phyloP scores from a whole-genome alignment of 2,113 vertebrate species.

The Podarcis raffonei region DNA sequence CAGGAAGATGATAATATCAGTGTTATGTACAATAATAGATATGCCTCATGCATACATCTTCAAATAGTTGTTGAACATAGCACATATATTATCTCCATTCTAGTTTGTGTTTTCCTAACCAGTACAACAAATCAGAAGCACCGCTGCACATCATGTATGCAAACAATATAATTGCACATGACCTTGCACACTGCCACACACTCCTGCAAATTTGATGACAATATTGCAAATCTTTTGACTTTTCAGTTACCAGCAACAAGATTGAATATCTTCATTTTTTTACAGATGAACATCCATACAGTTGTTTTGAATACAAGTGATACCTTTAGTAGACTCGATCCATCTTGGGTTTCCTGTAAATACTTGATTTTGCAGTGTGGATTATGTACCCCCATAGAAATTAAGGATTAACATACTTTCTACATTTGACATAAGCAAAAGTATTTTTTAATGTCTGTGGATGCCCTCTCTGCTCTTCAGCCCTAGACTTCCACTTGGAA shows the following conservation, averaged over 20 bases:
- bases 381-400: background rate
- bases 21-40: background rate
- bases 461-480: background rate
- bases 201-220: background rate
- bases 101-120: background rate
- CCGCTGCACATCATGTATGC: background rate
- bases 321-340: background rate
- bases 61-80: background rate
- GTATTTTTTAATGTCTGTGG: background rate
- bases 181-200: background rate
- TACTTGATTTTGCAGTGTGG: background rate
- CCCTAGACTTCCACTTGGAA: background rate
- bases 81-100: background rate
- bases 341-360: background rate
- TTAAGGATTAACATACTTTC: background rate
- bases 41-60: background rate
- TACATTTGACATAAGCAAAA: background rate
- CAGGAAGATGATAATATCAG: too few species aligned
- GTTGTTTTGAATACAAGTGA: background rate
- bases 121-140: background rate
- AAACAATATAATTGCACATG: background rate
- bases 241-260: background rate
- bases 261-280: background rate
- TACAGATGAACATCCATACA: background rate
- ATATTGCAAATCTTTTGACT: background rate